Conservation (phyloP, 2,113 vertebrate genomes). For the Prochilodus magdalenae region DNA sequence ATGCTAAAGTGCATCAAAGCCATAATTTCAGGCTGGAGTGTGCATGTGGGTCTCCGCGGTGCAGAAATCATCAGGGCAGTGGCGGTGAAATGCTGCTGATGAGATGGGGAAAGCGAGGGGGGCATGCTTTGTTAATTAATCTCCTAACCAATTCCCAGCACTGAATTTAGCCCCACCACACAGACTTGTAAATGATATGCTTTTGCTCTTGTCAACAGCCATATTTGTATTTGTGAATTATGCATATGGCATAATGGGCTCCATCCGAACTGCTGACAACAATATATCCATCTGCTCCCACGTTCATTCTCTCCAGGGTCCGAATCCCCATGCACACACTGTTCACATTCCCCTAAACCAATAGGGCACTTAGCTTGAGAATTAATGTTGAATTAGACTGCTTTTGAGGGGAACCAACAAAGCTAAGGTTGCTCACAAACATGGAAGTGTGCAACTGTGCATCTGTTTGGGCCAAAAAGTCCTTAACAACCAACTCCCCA, state of each 20-base stretch:
- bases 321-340: conserved; percentile 12
- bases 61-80: conserved; percentile 42
- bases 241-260: conserved; percentile 58
- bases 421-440: conserved; percentile 12
- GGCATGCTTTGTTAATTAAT: conserved; percentile 53
- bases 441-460: conserved; percentile 15
- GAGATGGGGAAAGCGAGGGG: conserved; percentile 30
- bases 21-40: background rate
- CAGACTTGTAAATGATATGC: conserved; percentile 58
- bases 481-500: no score
- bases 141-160: conserved; percentile 53
- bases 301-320: conserved; percentile 50
- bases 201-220: conserved; percentile 59
- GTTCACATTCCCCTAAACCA: conserved; percentile 27
- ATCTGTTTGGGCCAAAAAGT: background rate
- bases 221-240: conserved; percentile 66
- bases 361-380: conserved; percentile 24
- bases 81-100: conserved; percentile 24
- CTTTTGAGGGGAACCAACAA: conserved; percentile 35
- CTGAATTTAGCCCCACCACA: conserved; percentile 55
- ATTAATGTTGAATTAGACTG: conserved; percentile 31
- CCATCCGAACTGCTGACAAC: conserved; percentile 59
- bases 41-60: background rate
- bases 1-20: conserved; percentile 5
- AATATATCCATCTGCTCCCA: conserved; percentile 55